These are phyloP conservation scores for Microtus pennsylvanicus DNA, from an alignment of 2,113 vertebrate genomes.

Conservation along the genomic window DNA sequence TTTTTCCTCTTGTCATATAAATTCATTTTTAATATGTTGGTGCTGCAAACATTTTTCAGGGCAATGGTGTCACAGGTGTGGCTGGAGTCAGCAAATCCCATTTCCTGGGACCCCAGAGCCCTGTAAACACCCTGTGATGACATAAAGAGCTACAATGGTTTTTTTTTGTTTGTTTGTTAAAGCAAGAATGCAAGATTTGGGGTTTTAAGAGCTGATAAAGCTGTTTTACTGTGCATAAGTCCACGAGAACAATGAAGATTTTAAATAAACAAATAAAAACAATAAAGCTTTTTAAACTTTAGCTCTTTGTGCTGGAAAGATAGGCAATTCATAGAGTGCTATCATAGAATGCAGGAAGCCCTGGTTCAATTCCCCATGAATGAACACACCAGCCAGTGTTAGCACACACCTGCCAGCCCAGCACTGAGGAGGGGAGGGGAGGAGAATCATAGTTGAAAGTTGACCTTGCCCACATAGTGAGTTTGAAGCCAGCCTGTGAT, in stretches of 20 bases:
- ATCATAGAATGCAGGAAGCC: background rate
- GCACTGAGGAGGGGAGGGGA: rapidly evolving
- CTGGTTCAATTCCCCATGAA: background rate
- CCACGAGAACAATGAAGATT: background rate
- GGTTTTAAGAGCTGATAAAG: background rate
- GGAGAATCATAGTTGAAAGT: background rate
- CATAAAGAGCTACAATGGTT: background rate
- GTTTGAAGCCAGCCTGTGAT: background rate
- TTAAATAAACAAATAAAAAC: too few species aligned
- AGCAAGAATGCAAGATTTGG: background rate
- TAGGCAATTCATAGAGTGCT: background rate
- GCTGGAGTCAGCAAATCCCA: too few species aligned
- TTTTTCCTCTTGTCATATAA: background rate
- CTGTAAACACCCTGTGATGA: background rate
- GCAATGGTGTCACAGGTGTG: background rate
- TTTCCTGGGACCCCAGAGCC: background rate
- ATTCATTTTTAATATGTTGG: background rate
- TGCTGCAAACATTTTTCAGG: background rate
- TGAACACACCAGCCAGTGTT: background rate
- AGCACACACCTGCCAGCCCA: background rate
- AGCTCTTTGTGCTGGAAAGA: background rate
- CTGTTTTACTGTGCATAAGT: slow-evolving; percentile 7
- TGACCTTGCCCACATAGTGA: too few species aligned
- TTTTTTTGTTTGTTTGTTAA: background rate
- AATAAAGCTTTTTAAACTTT: background rate